Evolutionary conservation across 2,888 invertebrate species (phyloP).

Genomic region (Sepioteuthis lessoniana): DNA sequence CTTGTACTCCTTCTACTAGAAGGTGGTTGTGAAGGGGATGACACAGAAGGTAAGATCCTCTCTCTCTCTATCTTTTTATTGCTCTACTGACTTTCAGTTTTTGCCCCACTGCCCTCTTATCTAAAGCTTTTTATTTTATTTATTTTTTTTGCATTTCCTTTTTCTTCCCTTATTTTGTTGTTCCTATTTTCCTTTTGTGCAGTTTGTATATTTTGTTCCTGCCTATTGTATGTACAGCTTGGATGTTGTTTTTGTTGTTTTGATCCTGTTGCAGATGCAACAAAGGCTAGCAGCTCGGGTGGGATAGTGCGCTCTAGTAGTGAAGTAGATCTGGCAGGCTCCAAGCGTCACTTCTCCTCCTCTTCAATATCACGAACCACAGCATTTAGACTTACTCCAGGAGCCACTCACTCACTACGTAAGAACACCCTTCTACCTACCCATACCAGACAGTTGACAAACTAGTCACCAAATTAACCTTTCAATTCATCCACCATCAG

Average conservation of each 20-base stretch:
- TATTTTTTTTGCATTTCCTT: neutral
- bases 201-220: constrained; percentile 40
- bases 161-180: constrained; percentile 19
- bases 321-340: constrained; percentile 85
- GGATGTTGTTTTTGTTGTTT: constrained; percentile 51
- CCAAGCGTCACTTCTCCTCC: constrained; percentile 57
- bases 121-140: neutral
- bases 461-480: neutral
- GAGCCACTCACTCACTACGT: constrained; percentile 75
- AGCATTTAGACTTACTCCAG: constrained; percentile 80
- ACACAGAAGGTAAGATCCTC: constrained; percentile 45
- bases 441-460: neutral
- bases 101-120: neutral
- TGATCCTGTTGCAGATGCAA: constrained; percentile 57
- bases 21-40: constrained; percentile 47
- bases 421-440: constrained; percentile 56
- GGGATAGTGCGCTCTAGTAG: constrained; percentile 84
- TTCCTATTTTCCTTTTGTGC: neutral
- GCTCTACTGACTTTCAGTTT: neutral
- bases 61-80: neutral
- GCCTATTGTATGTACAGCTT: constrained; percentile 42
- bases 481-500: neutral
- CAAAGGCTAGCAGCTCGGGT: constrained; percentile 49
- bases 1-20: constrained; percentile 44
- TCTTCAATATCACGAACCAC: constrained; percentile 78